A percentile compares a stretch with the other conserved stretches of the same genome.
phyloP scores from a whole-genome alignment of 1,140 invertebrate genomes.

The Trichoplusia ni region DNA sequence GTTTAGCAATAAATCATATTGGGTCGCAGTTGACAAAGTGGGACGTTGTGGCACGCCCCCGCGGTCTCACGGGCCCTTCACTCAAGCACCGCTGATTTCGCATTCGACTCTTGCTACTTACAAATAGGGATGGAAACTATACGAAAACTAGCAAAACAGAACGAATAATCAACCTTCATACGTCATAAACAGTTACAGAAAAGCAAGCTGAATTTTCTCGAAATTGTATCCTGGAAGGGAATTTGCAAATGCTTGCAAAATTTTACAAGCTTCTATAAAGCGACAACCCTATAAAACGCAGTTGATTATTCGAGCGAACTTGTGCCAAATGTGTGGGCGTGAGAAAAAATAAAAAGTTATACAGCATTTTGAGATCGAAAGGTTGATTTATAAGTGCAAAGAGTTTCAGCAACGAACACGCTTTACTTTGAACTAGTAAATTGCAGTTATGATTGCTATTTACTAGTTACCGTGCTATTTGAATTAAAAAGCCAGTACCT shows the following conservation, averaged over 20 bases:
- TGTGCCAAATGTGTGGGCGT: constrained; percentile 16
- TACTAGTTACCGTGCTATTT: neutral
- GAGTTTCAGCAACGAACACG: neutral
- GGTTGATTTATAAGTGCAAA: neutral
- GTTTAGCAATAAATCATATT: constrained; percentile 14
- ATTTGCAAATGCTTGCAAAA: neutral
- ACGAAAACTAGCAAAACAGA: neutral
- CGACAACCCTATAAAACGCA: constrained; percentile 5
- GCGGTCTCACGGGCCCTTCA: constrained; percentile 22
- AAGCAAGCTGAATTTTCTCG: too few relatives aligned
- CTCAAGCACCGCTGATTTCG: constrained; percentile 33
- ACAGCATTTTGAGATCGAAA: neutral
- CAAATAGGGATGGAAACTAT: constrained; percentile 11
- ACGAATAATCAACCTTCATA: neutral
- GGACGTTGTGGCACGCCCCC: constrained; percentile 15
- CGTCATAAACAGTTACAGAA: neutral
- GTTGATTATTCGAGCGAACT: constrained; percentile 29
- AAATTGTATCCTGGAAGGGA: too few relatives aligned
- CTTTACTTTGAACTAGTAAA: neutral
- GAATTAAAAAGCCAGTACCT: too few relatives aligned
- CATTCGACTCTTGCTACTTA: constrained; percentile 33
- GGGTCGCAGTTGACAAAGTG: constrained; percentile 29
- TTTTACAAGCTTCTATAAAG: neutral
- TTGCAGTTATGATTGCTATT: neutral
- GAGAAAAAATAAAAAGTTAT: neutral